Percentiles rank a stretch among this genome's conserved stretches.
Evolutionary conservation across 2,113 vertebrate species (phyloP).

Genomic region (Atractosteus spatula): DNA sequence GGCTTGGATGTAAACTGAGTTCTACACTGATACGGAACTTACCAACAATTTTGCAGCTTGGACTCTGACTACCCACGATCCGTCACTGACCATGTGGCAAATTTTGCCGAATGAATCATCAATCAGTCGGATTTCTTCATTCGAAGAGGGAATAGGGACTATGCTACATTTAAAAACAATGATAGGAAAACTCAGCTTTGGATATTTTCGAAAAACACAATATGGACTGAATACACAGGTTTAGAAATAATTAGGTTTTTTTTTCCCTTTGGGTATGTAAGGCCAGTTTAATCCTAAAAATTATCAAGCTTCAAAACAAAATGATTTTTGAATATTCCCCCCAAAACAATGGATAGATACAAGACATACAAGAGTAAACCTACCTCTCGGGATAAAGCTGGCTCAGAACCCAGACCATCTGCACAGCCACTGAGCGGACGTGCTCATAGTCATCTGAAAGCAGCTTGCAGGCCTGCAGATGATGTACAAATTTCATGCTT

Average conservation of each 20-base stretch:
- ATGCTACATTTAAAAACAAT: slow-evolving; percentile 65
- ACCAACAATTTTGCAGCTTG: slow-evolving; percentile 94
- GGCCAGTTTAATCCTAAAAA: too few relatives aligned
- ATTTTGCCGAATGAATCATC: slow-evolving; percentile 96
- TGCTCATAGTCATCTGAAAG: slow-evolving; percentile 93
- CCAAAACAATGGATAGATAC: background rate
- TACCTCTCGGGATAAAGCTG: slow-evolving; percentile 95
- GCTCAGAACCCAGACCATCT: slow-evolving; percentile 94
- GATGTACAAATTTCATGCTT: background rate
- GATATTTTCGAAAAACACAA: too few relatives aligned
- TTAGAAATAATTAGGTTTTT: too few relatives aligned
- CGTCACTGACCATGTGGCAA: slow-evolving; percentile 96
- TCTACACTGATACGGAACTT: slow-evolving; percentile 22
- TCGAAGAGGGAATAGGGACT: slow-evolving; percentile 93
- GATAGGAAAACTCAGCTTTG: too few relatives aligned
- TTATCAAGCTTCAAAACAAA: too few relatives aligned
- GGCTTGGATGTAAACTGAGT: background rate
- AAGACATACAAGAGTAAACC: background rate
- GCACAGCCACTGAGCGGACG: slow-evolving; percentile 92
- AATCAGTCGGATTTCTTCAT: slow-evolving; percentile 93
- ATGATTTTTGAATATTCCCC: too few relatives aligned
- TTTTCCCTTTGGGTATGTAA: too few relatives aligned
- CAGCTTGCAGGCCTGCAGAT: slow-evolving; percentile 82
- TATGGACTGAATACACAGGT: too few relatives aligned
- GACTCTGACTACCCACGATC: slow-evolving; percentile 94